Evolutionary conservation across 2,888 invertebrate species (phyloP), one percentile per base, ranked within the genome.

Genomic region (Drosophila nr. fundita): DNA sequence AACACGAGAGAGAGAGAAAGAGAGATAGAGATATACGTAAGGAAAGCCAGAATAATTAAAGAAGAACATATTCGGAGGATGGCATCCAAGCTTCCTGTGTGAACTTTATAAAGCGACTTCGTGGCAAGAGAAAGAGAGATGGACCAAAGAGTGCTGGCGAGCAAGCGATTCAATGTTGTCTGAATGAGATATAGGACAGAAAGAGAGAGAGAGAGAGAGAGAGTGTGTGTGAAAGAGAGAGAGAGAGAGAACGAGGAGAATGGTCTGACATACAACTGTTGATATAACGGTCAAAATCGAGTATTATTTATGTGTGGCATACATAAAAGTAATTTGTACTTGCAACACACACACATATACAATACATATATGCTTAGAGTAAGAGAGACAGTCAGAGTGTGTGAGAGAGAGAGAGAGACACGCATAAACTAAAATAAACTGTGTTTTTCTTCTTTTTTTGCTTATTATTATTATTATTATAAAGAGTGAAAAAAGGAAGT

Each of bases 261-360:
- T 50, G 68, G 68, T 63, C 73, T 55, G 73, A 70, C 76, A 82
- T 75, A 82, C 70, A 87, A 70, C 61, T 76, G 73, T 73, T 78
- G 45, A 48, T 54, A 76, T 58, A 79, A 77, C 60, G 45, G 54
- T 71, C 61, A 80, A 61, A 66, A 55, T 60, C 59, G 34, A 48
- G 27, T 40, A 40, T 29, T 38, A 49, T 60, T 42, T 27, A 34
- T 65, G 50, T 63, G 42, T 69, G 48, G 49, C 57, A 73, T 61
- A 64, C 60, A 64, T 38, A 32, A 69, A 18, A 63, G 21, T 62
- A 68, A 58, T 27, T 62, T 34, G 30, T 30, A 42, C 55, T 70
- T 61, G 71, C 34, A 75, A 74, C 53, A 77, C 65, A 58, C 34
- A 50, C 38, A 50, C 13, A 36, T 13, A 54, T 24, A 15, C 13